phyloP scores from a whole-genome alignment of 2,888 invertebrate species.

The Syrista parreyssii region DNA sequence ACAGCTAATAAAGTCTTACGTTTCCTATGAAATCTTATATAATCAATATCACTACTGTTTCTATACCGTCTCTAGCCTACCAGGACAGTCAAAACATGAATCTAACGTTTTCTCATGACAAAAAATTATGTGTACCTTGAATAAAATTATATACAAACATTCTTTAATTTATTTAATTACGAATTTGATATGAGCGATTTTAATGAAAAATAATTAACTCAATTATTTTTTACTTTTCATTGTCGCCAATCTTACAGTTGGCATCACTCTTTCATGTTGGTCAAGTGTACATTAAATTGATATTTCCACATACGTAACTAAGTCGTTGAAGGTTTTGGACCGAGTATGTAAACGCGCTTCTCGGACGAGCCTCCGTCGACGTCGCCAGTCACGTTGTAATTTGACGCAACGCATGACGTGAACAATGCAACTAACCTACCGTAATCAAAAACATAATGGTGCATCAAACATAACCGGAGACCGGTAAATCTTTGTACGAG shows the following conservation, averaged over 20 bases:
- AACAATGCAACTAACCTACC: constrained; percentile 64
- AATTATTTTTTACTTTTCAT: not conserved
- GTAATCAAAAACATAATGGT: constrained; percentile 62
- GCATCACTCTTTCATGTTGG: not conserved
- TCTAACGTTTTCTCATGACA: not conserved
- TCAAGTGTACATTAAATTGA: not conserved
- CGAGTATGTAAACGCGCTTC: not conserved
- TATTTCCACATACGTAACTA: not conserved
- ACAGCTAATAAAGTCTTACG: not conserved
- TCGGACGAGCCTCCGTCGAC: constrained; percentile 17
- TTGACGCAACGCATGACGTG: constrained; percentile 44
- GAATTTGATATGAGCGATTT: not conserved
- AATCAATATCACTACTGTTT: not conserved
- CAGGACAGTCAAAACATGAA: not conserved
- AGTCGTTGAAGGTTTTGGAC: not conserved
- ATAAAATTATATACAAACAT: not conserved
- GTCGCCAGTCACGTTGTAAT: constrained; percentile 10
- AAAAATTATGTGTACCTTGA: not conserved
- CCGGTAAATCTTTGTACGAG: constrained; percentile 61
- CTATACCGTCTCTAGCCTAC: not conserved
- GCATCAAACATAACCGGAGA: constrained; percentile 65
- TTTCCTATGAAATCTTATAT: not conserved
- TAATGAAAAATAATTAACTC: not conserved
- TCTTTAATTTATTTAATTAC: not conserved
- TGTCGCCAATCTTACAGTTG: not conserved